Conservation (phyloP, 2,797 vertebrate species). For the Synanceia verrucosa region DNA sequence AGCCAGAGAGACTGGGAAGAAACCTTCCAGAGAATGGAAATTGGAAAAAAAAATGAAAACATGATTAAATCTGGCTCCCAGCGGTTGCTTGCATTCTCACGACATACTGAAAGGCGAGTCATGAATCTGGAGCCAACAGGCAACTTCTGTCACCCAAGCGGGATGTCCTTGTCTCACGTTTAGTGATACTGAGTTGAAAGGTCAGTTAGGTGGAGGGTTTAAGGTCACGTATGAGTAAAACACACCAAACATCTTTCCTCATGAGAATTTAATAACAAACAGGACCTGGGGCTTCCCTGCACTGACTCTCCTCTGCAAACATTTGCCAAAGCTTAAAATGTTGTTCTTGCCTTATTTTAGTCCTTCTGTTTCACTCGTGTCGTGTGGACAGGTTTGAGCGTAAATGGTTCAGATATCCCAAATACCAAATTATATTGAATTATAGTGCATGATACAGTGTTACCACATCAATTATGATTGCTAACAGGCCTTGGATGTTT, state of each 20-base stretch:
- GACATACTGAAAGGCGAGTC: conserved; percentile 57
- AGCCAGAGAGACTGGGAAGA: conserved; percentile 36
- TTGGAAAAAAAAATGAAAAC: conserved; percentile 60
- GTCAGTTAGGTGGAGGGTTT: conserved; percentile 33
- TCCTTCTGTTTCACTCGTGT: conserved; percentile 2
- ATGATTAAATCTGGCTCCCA: conserved; percentile 63
- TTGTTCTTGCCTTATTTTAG: conserved; percentile 8
- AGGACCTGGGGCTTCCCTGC: conserved; percentile 11
- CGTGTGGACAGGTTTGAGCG: conserved; percentile 17
- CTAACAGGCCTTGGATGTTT: conserved; percentile 74
- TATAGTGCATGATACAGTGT: conserved; percentile 47
- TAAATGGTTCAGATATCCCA: conserved; percentile 38
- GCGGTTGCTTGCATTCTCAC: conserved; percentile 59
- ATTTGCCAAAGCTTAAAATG: conserved; percentile 1
- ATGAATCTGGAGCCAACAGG: conserved; percentile 30
- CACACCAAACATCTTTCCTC: neutral
- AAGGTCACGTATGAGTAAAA: conserved; percentile 3
- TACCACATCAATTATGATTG: conserved; percentile 66
- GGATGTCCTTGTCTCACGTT: conserved; percentile 8
- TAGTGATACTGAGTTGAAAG: conserved; percentile 13
- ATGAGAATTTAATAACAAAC: conserved; percentile 19
- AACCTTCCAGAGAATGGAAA: conserved; percentile 61
- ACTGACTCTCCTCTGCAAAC: neutral
- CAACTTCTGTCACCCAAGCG: conserved; percentile 23
- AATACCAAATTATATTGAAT: conserved; percentile 54